A percentile compares a stretch with the other conserved stretches of the same genome.
Evolutionary conservation across 2,888 invertebrate genomes (phyloP).

Genomic region (Adelphocoris suturalis): DNA sequence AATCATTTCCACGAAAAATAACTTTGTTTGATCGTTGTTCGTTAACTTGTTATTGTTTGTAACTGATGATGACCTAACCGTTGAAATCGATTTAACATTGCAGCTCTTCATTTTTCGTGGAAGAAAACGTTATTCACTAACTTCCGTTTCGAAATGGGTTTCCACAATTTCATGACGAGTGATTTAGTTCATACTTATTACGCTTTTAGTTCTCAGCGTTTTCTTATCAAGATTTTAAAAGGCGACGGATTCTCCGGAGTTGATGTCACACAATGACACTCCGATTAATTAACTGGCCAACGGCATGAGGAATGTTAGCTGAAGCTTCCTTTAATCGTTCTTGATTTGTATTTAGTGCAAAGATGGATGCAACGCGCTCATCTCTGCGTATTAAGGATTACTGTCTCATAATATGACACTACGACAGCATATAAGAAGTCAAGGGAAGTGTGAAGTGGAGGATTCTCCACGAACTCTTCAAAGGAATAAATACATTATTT

Average conservation of each 20-base stretch:
- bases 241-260: not conserved
- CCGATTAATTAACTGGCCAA: not conserved
- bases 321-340: not conserved
- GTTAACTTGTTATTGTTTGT: too few species aligned
- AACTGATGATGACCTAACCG: too few species aligned
- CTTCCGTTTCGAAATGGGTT: too few species aligned
- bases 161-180: too few species aligned
- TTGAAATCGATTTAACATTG: too few species aligned
- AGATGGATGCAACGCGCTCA: not conserved
- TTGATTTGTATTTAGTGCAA: not conserved
- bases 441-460: not conserved
- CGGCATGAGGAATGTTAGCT: not conserved
- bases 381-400: not conserved
- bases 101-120: too few species aligned
- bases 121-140: too few species aligned
- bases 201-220: too few species aligned
- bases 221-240: too few species aligned
- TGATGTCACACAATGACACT: not conserved
- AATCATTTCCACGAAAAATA: too few species aligned
- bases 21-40: too few species aligned
- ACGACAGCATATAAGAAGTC: not conserved
- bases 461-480: not conserved
- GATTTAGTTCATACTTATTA: too few species aligned
- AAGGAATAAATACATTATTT: not conserved
- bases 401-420: not conserved